Evolutionary conservation across 2,797 vertebrate species (phyloP).

Genomic region (Picus viridis): DNA sequence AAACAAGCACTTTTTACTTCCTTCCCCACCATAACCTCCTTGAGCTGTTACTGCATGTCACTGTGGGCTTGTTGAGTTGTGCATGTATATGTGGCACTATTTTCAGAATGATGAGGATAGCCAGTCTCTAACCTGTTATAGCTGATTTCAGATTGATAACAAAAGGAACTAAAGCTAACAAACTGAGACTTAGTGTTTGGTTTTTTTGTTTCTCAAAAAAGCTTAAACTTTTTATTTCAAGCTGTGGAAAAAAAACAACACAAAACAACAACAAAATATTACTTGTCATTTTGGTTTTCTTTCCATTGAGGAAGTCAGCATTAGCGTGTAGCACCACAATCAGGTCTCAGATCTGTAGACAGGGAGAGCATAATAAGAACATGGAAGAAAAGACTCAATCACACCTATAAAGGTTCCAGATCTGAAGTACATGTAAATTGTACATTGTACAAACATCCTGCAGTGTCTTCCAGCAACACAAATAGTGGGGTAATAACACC

Average conservation of each 20-base stretch:
- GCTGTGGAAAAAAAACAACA: neutral
- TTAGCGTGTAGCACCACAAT: neutral
- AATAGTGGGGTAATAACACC: neutral
- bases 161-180: constrained; percentile 42
- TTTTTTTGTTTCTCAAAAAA: neutral
- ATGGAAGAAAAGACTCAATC: neutral
- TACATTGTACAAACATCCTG: neutral
- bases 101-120: constrained; percentile 46
- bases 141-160: neutral
- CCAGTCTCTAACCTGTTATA: constrained; percentile 33
- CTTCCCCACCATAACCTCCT: constrained; percentile 55
- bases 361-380: neutral
- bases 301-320: neutral
- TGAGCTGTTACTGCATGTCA: constrained; percentile 79
- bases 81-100: constrained; percentile 77
- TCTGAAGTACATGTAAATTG: neutral
- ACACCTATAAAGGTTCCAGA: neutral
- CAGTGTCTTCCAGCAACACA: neutral
- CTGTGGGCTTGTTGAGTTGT: constrained; percentile 69
- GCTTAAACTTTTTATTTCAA: neutral
- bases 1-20: constrained; percentile 60
- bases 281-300: neutral
- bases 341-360: neutral
- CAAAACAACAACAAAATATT: neutral
- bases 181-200: neutral